These are phyloP conservation scores for Mythimna loreyi DNA, from an alignment of 2,888 invertebrate species.

Conservation along the genomic window DNA sequence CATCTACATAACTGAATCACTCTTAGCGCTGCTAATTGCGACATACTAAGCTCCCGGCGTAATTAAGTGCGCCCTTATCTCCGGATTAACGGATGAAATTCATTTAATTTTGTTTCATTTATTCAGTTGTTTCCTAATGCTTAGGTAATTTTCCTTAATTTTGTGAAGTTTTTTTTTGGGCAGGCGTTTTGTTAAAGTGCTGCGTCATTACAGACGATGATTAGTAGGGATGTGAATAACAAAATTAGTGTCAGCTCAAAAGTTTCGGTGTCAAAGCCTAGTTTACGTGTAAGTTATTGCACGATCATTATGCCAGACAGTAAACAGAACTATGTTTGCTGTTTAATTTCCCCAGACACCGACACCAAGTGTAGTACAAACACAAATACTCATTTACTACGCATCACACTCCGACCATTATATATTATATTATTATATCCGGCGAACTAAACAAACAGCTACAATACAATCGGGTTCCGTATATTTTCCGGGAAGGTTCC, in stretches of 20 bases:
- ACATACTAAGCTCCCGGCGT: conserved; percentile 24
- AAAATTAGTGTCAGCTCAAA: not conserved
- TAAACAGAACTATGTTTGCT: not conserved
- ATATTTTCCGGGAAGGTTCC: conserved; percentile 11
- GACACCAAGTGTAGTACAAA: not conserved
- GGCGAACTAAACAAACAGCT: conserved; percentile 2
- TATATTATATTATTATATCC: conserved; percentile 6
- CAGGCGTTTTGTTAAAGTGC: not conserved
- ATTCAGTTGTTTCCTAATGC: conserved; percentile 17
- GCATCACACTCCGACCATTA: not conserved
- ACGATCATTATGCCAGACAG: not conserved
- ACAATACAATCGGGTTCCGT: conserved; percentile 32
- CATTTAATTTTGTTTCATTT: conserved; percentile 36
- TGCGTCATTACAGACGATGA: conserved; percentile 15
- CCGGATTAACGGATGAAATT: conserved; percentile 32
- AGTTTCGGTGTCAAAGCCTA: not conserved
- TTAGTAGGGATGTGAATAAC: not conserved
- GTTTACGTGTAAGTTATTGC: not conserved
- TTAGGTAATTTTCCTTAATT: conserved; percentile 10
- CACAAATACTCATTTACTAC: conserved; percentile 2
- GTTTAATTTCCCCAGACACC: conserved; percentile 20
- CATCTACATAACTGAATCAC: conserved; percentile 55
- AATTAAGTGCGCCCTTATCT: conserved; percentile 29
- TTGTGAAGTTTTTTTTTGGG: conserved; percentile 1
- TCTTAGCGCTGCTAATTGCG: conserved; percentile 38